A percentile compares a stretch with the other conserved stretches of the same genome.
Conservation (phyloP, 2,113 vertebrate genomes). For the Varanus salvator region DNA sequence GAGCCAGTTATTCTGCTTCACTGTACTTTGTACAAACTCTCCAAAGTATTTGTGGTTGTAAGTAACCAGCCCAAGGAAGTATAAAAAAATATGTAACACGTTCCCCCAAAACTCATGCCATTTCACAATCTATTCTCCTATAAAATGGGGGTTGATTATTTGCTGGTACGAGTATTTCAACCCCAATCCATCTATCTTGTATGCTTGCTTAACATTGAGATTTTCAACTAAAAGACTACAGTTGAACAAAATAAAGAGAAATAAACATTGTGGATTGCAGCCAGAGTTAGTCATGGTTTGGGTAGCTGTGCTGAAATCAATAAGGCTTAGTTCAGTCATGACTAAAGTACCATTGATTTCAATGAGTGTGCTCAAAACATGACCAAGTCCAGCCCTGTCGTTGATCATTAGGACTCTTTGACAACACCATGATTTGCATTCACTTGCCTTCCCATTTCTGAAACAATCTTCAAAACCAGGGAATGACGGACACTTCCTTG, state of each 20-base stretch:
- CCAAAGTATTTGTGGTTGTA: not conserved
- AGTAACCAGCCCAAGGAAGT: not conserved
- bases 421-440: not conserved
- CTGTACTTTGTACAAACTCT: slow-evolving; percentile 28
- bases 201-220: not conserved
- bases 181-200: not conserved
- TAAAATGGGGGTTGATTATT: not conserved
- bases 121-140: not conserved
- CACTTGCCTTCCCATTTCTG: not conserved
- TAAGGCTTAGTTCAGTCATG: not conserved
- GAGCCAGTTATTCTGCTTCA: slow-evolving; percentile 40
- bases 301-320: not conserved
- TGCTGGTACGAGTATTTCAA: not conserved
- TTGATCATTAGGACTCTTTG: not conserved
- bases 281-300: not conserved
- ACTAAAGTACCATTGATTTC: not conserved
- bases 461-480: too few species aligned
- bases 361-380: not conserved
- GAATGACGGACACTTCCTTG: too few species aligned
- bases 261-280: not conserved
- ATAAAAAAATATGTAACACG: not conserved
- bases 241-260: not conserved
- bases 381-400: not conserved
- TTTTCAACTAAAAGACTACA: not conserved
- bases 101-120: not conserved